These are phyloP conservation scores for Megamerina dolium DNA, from an alignment of 2,888 invertebrate species.

Conservation along the genomic window DNA sequence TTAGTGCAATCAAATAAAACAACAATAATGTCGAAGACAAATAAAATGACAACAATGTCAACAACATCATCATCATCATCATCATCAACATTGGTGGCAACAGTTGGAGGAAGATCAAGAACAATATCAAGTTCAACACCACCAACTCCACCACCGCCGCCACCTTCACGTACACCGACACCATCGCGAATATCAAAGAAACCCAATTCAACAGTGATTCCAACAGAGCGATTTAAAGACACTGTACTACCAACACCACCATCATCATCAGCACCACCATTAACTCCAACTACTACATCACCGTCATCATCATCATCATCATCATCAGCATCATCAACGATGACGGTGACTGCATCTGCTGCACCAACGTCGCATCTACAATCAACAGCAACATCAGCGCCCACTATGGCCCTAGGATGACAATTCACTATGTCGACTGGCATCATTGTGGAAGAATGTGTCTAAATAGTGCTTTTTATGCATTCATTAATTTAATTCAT, in stretches of 20 bases:
- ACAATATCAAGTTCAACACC: constrained; percentile 3
- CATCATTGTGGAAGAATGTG: no score
- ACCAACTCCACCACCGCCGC: constrained; percentile 28
- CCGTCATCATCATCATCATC: not conserved
- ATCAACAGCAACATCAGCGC: not conserved
- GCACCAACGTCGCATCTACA: not conserved
- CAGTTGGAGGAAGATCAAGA: not conserved
- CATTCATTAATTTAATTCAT: no score
- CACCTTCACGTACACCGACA: no score
- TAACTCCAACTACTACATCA: not conserved
- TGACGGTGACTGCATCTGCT: not conserved
- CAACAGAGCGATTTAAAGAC: no score
- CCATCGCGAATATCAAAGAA: no score
- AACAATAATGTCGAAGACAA: no score
- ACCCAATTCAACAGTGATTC: not conserved
- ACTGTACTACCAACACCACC: not conserved
- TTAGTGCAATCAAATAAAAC: not conserved
- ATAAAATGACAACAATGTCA: constrained; percentile 18
- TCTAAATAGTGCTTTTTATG: no score
- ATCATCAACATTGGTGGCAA: not conserved
- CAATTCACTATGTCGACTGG: no score
- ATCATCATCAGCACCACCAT: not conserved
- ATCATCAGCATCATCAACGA: not conserved
- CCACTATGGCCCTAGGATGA: not conserved
- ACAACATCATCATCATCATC: not conserved